Base-by-base conservation (phyloP, 2,797 vertebrate genomes). In the Salmo trutta region DNA sequence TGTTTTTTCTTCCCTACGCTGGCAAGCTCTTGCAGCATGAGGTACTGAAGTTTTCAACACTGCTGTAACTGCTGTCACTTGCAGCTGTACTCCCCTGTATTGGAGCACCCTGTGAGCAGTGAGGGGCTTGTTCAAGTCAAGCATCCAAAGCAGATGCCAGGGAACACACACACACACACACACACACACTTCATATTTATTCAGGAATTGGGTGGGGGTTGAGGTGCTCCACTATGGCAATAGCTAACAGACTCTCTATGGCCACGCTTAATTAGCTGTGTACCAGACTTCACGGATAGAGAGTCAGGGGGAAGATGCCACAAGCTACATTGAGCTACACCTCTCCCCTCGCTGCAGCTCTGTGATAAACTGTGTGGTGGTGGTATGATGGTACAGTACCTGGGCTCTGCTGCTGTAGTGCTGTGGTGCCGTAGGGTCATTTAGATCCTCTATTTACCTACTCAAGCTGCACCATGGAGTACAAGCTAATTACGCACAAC, bases 341-440 rank as follows among this genome's bases (percentile, higher is more conserved):
- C 84, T 75, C 27, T 36, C 85, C 76, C 71, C 17, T 76, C 84
- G 79, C 92, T 93, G 93, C 90, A 88, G 86, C 77, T 77, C 83
- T 67, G 88, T 87, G 90, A 94, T 93, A 92, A 93, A 91, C 82
- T 79, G 86, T 79, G 79, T 77, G 75, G 79, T 75, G 75, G 83
- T 79, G 74, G 75, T 76, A 82, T 83, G 73, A 74, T 86, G 83
- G 76, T 67, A 82, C 73, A 83, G 76, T 69, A 82, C 75, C 2
- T 47, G 41, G 78, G 78, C 83, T 81, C 71, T 84, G 70, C 77
- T 36, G 68, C 83, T 84, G 21, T 64, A 64, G 59, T 64, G 59
- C 59, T 14, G 21, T 12, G 33, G 16, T 16, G 82, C 90, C 74
- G 36, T 83, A 79, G 87, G 91, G 85, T 82, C 69, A 84, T 87